phyloP scores from a whole-genome alignment of 2,888 invertebrate species.

The Myathropa florea region DNA sequence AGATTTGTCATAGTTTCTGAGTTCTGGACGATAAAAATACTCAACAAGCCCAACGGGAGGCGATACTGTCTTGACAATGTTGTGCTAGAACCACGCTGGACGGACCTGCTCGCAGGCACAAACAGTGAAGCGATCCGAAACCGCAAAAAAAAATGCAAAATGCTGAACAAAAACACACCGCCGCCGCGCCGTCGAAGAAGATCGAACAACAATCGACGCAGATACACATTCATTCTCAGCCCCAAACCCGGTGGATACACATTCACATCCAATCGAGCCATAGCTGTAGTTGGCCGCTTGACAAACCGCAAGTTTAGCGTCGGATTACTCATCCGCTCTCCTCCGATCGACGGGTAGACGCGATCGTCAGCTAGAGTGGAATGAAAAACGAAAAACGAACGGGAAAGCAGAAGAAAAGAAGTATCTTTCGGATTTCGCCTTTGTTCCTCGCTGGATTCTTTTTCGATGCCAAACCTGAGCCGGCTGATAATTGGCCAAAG shows the following conservation, averaged over 20 bases:
- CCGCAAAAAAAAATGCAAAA: constrained; percentile 15
- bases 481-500: constrained; percentile 35
- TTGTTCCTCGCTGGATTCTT: constrained; percentile 15
- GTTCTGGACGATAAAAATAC: constrained; percentile 27
- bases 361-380: constrained; percentile 30
- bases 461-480: constrained; percentile 17
- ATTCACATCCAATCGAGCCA: not conserved
- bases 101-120: constrained; percentile 17
- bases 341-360: constrained; percentile 3
- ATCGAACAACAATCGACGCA: constrained; percentile 13
- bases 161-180: not conserved
- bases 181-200: constrained; percentile 8
- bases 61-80: constrained; percentile 28
- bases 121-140: constrained; percentile 34
- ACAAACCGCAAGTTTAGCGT: constrained; percentile 52
- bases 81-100: constrained; percentile 24
- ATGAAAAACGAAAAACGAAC: not conserved
- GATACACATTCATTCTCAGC: not conserved
- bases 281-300: constrained; percentile 14
- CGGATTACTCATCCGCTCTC: constrained; percentile 46
- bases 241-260: constrained; percentile 9
- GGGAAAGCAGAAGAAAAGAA: not conserved
- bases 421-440: constrained; percentile 8
- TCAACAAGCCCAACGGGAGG: constrained; percentile 1
- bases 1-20: constrained; percentile 63